These are phyloP conservation scores for Desmodus rotundus DNA, from an alignment of 2,113 vertebrate genomes.

Conservation along the genomic window DNA sequence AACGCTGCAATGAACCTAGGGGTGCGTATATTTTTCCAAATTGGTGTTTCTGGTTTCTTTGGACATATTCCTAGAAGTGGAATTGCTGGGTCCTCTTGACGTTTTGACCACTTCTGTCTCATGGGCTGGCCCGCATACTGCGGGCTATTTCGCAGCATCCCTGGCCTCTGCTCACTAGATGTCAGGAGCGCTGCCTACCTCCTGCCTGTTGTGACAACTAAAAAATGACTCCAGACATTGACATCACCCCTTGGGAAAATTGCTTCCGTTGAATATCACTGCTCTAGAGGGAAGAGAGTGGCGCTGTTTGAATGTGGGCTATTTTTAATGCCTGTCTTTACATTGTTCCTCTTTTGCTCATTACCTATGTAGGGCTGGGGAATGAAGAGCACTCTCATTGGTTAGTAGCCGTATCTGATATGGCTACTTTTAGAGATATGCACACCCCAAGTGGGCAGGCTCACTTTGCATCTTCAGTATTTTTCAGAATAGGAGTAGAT, in stretches of 20 bases:
- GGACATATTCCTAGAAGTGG: neutral
- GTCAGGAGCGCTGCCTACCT: neutral
- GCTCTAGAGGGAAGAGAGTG: neutral
- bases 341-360: neutral
- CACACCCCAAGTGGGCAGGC: neutral
- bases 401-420: neutral
- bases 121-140: neutral
- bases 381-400: neutral
- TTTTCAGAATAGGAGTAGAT: neutral
- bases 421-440: conserved; percentile 1
- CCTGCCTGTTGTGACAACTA: neutral
- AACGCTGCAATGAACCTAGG: neutral
- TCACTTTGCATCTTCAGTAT: neutral
- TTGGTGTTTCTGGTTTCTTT: neutral
- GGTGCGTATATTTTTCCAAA: neutral
- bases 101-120: neutral
- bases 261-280: neutral
- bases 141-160: neutral
- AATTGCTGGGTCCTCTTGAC: neutral
- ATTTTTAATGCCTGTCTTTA: neutral
- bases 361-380: neutral
- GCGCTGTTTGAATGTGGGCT: neutral
- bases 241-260: neutral
- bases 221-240: neutral
- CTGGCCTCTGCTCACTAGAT: neutral